Percentiles rank a stretch among this genome's conserved stretches.
Conservation (phyloP, 2,797 vertebrate species). For the Malacoctenus gilli region DNA sequence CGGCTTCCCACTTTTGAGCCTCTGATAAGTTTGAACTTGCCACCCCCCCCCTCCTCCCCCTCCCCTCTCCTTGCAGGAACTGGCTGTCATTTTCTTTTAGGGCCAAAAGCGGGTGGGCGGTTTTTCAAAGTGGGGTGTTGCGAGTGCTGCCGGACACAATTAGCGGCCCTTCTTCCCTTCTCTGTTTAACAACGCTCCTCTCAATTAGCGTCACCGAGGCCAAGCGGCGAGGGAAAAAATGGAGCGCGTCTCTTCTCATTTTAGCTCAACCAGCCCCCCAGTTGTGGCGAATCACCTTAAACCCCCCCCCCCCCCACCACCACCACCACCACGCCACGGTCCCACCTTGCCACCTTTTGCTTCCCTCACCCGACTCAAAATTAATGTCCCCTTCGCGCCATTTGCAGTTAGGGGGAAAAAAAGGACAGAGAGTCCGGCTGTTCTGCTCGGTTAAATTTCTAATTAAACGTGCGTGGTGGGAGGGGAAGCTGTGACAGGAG, state of each 20-base stretch:
- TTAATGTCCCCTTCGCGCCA: constrained; percentile 82
- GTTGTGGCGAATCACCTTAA: constrained; percentile 51
- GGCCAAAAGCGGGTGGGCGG: no score
- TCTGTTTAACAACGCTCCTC: constrained; percentile 77
- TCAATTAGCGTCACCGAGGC: constrained; percentile 72
- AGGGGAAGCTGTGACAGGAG: constrained; percentile 15
- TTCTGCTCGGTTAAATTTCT: constrained; percentile 86
- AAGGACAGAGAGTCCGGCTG: constrained; percentile 81
- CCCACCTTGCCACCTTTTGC: constrained; percentile 65
- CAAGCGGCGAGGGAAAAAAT: constrained; percentile 48
- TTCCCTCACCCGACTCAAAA: constrained; percentile 82
- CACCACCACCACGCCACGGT: constrained; percentile 34
- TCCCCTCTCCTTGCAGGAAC: no score
- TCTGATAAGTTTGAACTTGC: neutral
- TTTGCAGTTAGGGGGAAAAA: constrained; percentile 85
- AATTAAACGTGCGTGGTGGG: constrained; percentile 74
- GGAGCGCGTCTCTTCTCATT: constrained; percentile 32
- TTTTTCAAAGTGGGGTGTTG: constrained; percentile 33
- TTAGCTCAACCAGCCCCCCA: constrained; percentile 35
- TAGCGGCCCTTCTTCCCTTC: constrained; percentile 71
- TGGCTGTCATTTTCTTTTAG: no score
- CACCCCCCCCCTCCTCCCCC: no score
- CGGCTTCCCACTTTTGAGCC: no score
- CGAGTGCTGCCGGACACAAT: constrained; percentile 75
- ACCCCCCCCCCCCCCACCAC: constrained; percentile 39